Percentiles rank a stretch among this genome's conserved stretches.
These are phyloP conservation scores for Sebastes jordani DNA, from an alignment of 2,797 vertebrate species.

Conservation along the genomic window DNA sequence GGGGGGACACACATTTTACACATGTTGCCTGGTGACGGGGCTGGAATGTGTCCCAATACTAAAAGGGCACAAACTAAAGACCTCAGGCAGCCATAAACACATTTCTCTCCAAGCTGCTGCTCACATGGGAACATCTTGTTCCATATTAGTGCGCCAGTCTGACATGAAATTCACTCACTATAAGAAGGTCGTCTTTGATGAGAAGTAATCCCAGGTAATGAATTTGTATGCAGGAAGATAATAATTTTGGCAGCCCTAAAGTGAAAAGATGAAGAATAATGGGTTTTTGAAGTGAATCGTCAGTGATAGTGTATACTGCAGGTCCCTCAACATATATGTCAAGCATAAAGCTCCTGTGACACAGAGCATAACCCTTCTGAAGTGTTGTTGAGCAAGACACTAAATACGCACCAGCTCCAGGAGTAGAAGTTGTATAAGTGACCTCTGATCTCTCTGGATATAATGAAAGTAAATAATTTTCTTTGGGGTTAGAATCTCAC, in stretches of 20 bases:
- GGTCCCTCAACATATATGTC: neutral
- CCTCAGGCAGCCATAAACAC: constrained; percentile 24
- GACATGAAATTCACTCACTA: neutral
- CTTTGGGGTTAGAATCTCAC: too few species aligned
- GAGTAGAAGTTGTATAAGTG: neutral
- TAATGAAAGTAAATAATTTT: neutral
- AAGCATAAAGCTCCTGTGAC: neutral
- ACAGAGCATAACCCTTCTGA: neutral
- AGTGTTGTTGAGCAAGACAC: neutral
- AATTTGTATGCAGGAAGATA: neutral
- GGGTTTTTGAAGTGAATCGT: neutral
- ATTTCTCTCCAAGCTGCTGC: constrained; percentile 10
- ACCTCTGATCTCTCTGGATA: neutral
- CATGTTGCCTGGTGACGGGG: constrained; percentile 34
- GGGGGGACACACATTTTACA: constrained; percentile 12
- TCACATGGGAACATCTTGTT: constrained; percentile 19
- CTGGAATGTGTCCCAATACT: constrained; percentile 31
- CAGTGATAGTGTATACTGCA: neutral
- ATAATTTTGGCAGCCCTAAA: neutral
- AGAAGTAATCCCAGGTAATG: neutral
- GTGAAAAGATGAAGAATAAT: neutral
- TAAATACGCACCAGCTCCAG: neutral
- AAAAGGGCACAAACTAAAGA: constrained; percentile 35
- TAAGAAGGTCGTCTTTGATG: neutral
- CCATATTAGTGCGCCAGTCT: neutral